Evolutionary conservation across 2,113 vertebrate species (phyloP).

Genomic region (Eptesicus fuscus): DNA sequence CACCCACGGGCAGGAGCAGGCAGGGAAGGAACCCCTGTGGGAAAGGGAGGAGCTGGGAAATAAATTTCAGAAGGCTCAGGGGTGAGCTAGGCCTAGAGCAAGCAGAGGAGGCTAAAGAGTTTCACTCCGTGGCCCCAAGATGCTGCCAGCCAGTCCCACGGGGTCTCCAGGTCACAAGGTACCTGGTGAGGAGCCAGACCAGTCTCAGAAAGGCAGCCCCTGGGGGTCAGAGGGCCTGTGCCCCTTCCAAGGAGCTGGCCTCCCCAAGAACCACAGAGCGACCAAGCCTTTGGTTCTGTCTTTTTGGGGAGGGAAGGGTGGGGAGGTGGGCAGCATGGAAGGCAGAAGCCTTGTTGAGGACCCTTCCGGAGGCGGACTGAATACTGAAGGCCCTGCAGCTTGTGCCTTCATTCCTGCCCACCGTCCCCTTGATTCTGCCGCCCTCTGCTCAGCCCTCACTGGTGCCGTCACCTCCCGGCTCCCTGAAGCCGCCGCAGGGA

Average conservation of each 20-base stretch:
- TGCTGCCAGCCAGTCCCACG: neutral
- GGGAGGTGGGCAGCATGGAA: neutral
- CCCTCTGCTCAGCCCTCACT: slow-evolving; percentile 2
- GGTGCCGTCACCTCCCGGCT: slow-evolving; percentile 35
- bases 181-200: neutral
- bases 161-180: neutral
- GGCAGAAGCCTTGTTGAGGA: neutral
- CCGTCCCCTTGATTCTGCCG: neutral
- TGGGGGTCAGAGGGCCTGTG: neutral
- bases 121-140: neutral
- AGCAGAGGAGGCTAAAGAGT: neutral
- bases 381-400: neutral
- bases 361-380: neutral
- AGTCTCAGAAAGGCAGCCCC: neutral
- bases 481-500: slow-evolving; percentile 55
- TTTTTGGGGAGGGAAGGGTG: accelerated
- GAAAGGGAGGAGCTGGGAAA: neutral
- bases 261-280: neutral
- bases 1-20: no score
- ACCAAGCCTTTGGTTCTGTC: neutral
- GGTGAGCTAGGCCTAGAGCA: neutral
- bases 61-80: neutral
- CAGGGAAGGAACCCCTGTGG: neutral
- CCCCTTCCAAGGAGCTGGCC: neutral
- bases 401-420: neutral